A percentile compares a stretch with the other conserved stretches of the same genome.
Evolutionary conservation across 2,888 invertebrate species (phyloP).

Genomic region (Orchesella flavescens): DNA sequence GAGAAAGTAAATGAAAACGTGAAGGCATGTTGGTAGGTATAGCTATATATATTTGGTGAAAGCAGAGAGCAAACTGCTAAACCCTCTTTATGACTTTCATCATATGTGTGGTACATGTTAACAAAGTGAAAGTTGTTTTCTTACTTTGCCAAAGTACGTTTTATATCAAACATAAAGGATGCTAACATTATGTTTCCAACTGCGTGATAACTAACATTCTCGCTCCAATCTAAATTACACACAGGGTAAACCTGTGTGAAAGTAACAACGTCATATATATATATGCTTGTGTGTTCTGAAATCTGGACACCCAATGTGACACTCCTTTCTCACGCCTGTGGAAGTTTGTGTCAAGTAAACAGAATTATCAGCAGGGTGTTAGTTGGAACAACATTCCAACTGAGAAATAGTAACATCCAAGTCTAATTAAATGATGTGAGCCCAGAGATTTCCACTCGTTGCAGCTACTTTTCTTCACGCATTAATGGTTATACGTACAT

Average conservation of each 20-base stretch:
- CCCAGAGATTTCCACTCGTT: neutral
- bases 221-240: neutral
- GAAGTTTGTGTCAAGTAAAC: constrained; percentile 12
- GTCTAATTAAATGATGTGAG: constrained; percentile 32
- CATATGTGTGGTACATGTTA: neutral
- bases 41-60: neutral
- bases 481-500: neutral
- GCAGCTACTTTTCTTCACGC: neutral
- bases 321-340: neutral
- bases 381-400: neutral
- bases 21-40: no score
- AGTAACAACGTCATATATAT: neutral
- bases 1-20: neutral
- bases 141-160: no score
- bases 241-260: no score
- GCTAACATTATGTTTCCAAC: no score
- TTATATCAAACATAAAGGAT: no score
- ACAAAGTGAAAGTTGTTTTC: no score
- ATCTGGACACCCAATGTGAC: neutral
- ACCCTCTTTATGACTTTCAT: neutral
- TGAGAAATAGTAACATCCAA: neutral
- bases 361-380: constrained; percentile 1
- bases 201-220: no score
- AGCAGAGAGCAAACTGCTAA: neutral
- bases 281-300: neutral